Percentiles rank a stretch among this genome's conserved stretches.
Evolutionary conservation across 2,113 vertebrate genomes (phyloP).

Genomic region (Xyrauchen texanus): DNA sequence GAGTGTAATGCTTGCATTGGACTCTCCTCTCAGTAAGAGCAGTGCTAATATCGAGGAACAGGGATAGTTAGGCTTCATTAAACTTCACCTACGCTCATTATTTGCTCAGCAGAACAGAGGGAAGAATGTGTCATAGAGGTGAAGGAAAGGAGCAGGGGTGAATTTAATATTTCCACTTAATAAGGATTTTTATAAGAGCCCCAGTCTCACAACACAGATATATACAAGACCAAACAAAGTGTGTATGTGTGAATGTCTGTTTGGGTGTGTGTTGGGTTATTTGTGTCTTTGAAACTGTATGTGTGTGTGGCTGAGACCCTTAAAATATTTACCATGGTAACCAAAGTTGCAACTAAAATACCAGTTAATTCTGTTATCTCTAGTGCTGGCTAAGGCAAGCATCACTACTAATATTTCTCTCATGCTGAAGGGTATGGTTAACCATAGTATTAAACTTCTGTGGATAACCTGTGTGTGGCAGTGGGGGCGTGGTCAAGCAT

Average conservation of each 20-base stretch:
- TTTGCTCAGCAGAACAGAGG: background rate
- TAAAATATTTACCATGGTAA: slow-evolving; percentile 8
- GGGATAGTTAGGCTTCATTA: slow-evolving; percentile 32
- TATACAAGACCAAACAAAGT: slow-evolving; percentile 18
- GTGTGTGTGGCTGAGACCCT: background rate
- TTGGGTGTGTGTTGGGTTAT: background rate
- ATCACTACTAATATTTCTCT: too few relatives aligned
- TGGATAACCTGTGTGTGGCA: too few relatives aligned
- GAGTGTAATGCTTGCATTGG: background rate
- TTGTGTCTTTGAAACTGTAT: background rate
- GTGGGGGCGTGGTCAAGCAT: too few relatives aligned
- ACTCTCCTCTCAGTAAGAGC: slow-evolving; percentile 7
- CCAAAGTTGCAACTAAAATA: background rate
- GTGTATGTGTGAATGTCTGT: background rate
- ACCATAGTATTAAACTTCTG: too few relatives aligned
- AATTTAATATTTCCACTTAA: slow-evolving; percentile 12
- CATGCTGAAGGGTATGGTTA: too few relatives aligned
- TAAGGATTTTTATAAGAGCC: slow-evolving; percentile 22
- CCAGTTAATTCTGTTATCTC: background rate
- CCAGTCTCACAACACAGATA: background rate
- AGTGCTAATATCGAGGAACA: slow-evolving; percentile 19
- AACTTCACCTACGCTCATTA: slow-evolving; percentile 22
- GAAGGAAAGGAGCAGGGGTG: background rate
- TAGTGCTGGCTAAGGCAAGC: too few relatives aligned
- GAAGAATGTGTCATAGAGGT: slow-evolving; percentile 14